Percentiles rank a stretch among this genome's conserved stretches.
phyloP scores from a whole-genome alignment of 2,888 invertebrate species.

The Anthrax anthrax region DNA sequence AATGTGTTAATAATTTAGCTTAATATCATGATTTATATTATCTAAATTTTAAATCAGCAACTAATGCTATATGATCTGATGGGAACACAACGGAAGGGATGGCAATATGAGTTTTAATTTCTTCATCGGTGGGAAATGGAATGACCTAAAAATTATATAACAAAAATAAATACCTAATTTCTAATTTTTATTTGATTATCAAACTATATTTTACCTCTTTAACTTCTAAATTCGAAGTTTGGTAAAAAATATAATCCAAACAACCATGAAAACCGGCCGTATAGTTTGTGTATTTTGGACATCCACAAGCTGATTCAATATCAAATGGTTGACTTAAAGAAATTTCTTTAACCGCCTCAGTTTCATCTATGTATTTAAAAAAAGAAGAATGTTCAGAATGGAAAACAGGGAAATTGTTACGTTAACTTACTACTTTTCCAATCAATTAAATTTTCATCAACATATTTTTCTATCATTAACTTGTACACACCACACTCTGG shows the following conservation, averaged over 20 bases:
- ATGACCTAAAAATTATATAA: slow-evolving; percentile 42
- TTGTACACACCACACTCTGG: slow-evolving; percentile 71
- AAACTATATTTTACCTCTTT: slow-evolving; percentile 38
- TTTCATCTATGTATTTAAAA: slow-evolving; percentile 36
- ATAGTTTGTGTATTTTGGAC: slow-evolving; percentile 71
- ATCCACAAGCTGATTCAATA: slow-evolving; percentile 69
- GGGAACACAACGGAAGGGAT: slow-evolving; percentile 83
- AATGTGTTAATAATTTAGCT: too few species aligned
- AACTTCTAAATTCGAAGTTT: slow-evolving; percentile 46
- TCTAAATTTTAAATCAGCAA: slow-evolving; percentile 50
- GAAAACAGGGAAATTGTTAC: too few species aligned
- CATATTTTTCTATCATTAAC: slow-evolving; percentile 53
- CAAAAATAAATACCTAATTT: not conserved
- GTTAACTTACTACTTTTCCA: slow-evolving; percentile 61
- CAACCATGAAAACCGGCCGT: slow-evolving; percentile 70
- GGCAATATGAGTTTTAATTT: slow-evolving; percentile 56
- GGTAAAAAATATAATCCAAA: slow-evolving; percentile 84
- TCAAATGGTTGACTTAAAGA: slow-evolving; percentile 47
- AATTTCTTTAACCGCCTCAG: slow-evolving; percentile 49
- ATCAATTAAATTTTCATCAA: slow-evolving; percentile 50
- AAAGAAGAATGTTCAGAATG: not conserved
- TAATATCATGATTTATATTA: not conserved
- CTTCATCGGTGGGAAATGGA: slow-evolving; percentile 66
- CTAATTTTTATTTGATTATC: not conserved
- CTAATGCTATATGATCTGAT: slow-evolving; percentile 83